A percentile compares a stretch with the other conserved stretches of the same genome.
Conservation (phyloP, 2,113 vertebrate genomes). For the Cyprichromis sp. region DNA sequence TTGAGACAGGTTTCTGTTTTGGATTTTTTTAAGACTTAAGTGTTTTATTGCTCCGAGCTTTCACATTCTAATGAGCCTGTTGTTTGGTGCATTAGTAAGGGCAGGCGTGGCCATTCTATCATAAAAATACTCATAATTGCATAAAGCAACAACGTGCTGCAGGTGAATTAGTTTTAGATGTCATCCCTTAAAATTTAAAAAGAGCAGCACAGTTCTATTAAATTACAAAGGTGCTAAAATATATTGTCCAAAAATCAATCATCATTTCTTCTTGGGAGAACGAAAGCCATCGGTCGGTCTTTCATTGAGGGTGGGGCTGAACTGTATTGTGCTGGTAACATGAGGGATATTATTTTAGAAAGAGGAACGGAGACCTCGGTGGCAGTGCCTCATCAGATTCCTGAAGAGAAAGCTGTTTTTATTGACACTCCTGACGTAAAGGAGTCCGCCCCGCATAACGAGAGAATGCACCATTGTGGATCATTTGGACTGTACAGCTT, state of each 20-base stretch:
- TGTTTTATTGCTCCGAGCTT: background rate
- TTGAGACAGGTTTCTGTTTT: background rate
- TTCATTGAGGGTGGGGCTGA: background rate
- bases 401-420: slow-evolving; percentile 17
- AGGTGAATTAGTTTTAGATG: background rate
- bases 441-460: background rate
- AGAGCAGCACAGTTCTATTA: background rate
- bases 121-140: background rate
- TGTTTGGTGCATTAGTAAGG: background rate
- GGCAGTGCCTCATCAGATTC: background rate
- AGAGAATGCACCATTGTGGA: background rate
- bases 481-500: background rate
- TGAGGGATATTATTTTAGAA: slow-evolving; percentile 2
- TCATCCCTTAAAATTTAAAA: background rate
- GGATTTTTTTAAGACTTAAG: background rate
- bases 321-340: slow-evolving; percentile 9
- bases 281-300: slow-evolving; percentile 1
- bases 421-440: background rate
- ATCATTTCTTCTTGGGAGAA: background rate
- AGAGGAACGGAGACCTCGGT: background rate
- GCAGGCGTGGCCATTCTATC: background rate
- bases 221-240: background rate
- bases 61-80: background rate
- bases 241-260: background rate
- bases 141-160: background rate